Conservation (phyloP, 2,888 invertebrate species). For the Diachrysia chrysitis region DNA sequence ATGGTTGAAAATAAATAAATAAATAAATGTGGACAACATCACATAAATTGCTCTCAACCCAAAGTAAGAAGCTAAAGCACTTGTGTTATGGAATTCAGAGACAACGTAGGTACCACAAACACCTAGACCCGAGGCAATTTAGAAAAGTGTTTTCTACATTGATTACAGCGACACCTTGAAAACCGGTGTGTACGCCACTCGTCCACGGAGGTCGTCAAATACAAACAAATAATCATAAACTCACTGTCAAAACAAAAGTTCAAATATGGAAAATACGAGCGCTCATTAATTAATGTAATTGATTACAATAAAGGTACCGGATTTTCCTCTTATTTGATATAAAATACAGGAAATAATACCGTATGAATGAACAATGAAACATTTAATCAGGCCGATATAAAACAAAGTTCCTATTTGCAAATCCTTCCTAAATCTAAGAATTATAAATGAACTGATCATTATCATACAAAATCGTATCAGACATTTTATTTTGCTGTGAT, state of each 20-base stretch:
- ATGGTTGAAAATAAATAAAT: too few relatives aligned
- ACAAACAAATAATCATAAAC: too few relatives aligned
- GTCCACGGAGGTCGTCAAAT: too few relatives aligned
- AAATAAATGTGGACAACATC: too few relatives aligned
- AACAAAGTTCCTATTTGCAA: not conserved
- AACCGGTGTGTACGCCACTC: too few relatives aligned
- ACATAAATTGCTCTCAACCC: too few relatives aligned
- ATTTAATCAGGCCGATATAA: not conserved
- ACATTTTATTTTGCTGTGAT: not conserved
- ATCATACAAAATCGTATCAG: not conserved
- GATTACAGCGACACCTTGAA: too few relatives aligned
- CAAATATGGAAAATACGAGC: slow-evolving; percentile 22
- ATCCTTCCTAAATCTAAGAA: slow-evolving; percentile 4
- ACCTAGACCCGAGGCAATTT: too few relatives aligned
- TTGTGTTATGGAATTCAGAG: too few relatives aligned
- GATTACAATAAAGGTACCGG: slow-evolving; percentile 19
- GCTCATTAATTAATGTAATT: slow-evolving; percentile 20
- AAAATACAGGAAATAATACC: slow-evolving; percentile 15
- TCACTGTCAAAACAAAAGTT: not conserved
- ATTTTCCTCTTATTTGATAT: slow-evolving; percentile 46
- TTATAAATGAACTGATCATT: not conserved
- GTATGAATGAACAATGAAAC: slow-evolving; percentile 33
- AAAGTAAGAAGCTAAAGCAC: too few relatives aligned
- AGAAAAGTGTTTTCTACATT: too few relatives aligned
- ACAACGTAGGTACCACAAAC: too few relatives aligned